Percentiles rank a stretch among this genome's conserved stretches.
phyloP scores from a whole-genome alignment of 35 echinoderm and acorn worm genomes.

The Anneissia japonica region DNA sequence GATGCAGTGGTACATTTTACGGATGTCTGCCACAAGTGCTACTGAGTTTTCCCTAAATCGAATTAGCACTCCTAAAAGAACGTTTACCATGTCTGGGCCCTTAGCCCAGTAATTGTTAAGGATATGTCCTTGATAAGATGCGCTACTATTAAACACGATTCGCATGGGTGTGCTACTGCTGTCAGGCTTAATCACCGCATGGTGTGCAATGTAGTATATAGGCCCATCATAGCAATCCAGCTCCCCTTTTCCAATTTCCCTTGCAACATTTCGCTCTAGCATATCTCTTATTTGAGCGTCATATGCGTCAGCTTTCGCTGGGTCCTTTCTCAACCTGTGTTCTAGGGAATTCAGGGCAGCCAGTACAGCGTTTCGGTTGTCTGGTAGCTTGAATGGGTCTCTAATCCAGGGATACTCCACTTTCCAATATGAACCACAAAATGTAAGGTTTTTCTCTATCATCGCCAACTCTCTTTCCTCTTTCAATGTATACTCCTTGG shows the following conservation, averaged over 20 bases:
- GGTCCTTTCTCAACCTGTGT: too few species aligned
- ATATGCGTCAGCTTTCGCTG: conserved; percentile 9
- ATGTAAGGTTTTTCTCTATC: too few species aligned
- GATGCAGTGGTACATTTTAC: conserved; percentile 59
- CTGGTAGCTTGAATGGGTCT: too few species aligned
- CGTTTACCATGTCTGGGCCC: conserved; percentile 57
- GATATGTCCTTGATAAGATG: conserved; percentile 42
- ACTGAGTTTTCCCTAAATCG: conserved; percentile 51
- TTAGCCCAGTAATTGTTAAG: conserved; percentile 64
- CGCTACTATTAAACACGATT: conserved; percentile 61
- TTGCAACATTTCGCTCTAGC: conserved; percentile 19
- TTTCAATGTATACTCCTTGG: too few species aligned
- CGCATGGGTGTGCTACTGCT: conserved; percentile 65
- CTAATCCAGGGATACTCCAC: too few species aligned
- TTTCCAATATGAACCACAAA: too few species aligned
- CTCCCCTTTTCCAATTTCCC: background rate
- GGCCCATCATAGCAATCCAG: conserved; percentile 36
- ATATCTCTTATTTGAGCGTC: conserved; percentile 29
- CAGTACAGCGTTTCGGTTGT: too few species aligned
- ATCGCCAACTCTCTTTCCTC: too few species aligned
- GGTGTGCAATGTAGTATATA: conserved; percentile 54
- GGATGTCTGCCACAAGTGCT: conserved; percentile 55
- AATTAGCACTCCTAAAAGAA: conserved; percentile 51
- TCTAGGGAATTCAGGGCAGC: too few species aligned
- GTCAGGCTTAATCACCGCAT: conserved; percentile 41